Evolutionary conservation across 2,888 invertebrate genomes (phyloP), one percentile per base, ranked within the genome.

Genomic region (Hyppa rectilinea): DNA sequence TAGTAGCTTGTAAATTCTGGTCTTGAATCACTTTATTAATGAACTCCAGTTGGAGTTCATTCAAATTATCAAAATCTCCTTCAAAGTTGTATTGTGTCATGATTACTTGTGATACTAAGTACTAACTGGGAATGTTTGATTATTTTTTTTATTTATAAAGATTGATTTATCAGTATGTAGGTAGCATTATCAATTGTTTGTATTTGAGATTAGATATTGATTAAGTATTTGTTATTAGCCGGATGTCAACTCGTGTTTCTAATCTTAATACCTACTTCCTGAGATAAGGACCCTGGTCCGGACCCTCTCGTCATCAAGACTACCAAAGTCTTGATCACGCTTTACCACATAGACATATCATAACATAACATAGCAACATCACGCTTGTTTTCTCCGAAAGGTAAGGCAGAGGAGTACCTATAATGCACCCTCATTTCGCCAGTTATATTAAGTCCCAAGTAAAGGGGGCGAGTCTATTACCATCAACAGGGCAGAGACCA

Each of bases 11-110:
- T 40, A 81, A 87, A 1, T 88, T 89, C 49, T 71, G 84, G 65
- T 89, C 83, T 36, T 86, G 64, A 14, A 92, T 75, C 7, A 89
- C 84, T 74, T 87, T 82, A 58, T 83, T 73, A 6, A 92, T 88
- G 40, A 81, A 89, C 38, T 87, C 81, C 6, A 87, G 52, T 67
- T 92, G 91, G 0, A 61, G 55, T 26, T 83, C 78, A 36, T 70
- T 83, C 2, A 91, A 69, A 38, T 73, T 69, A 45, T 80, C 69
- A 1, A 87, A 40, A 20, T 87, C 86, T 7, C 91, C 92, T 64
- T 85, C 87, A 43, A 90, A 89, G 60, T 78, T 84, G 34, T 86
- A 84, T 49, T 60, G 60, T 17, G 77, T 66, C 87, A 88, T 88
- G 62, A 10, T 59, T 47, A 29, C 34, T 20, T 20, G 26, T 10